A percentile compares a stretch with the other conserved stretches of the same genome.
These are phyloP conservation scores for Perca fluviatilis DNA, from an alignment of 2,113 vertebrate species.

Conservation along the genomic window DNA sequence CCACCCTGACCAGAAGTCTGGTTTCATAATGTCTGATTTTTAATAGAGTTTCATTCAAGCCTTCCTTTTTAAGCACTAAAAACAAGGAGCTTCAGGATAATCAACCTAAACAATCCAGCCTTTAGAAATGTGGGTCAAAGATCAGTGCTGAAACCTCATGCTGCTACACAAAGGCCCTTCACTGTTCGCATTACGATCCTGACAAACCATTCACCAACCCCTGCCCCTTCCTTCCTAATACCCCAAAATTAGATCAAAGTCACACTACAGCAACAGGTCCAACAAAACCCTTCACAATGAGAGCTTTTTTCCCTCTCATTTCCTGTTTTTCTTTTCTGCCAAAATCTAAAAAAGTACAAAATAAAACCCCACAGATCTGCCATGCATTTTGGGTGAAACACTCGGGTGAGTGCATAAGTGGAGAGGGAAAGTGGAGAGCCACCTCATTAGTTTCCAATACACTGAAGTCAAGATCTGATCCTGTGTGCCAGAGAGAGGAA, in stretches of 20 bases:
- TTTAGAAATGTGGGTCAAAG: conserved; percentile 51
- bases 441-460: conserved; percentile 69
- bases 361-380: conserved; percentile 18
- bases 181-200: conserved; percentile 33
- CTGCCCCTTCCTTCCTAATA: conserved; percentile 64
- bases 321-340: conserved; percentile 70
- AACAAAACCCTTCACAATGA: conserved; percentile 49
- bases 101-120: conserved; percentile 3
- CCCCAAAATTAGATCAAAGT: conserved; percentile 70
- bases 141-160: conserved; percentile 24
- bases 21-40: not conserved
- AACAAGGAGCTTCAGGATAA: not conserved
- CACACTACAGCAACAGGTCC: conserved; percentile 38
- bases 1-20: not conserved
- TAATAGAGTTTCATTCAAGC: not conserved
- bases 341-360: conserved; percentile 21
- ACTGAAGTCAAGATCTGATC: conserved; percentile 54
- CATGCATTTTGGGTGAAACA: conserved; percentile 12
- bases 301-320: conserved; percentile 32
- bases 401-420: conserved; percentile 7
- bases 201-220: conserved; percentile 30
- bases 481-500: conserved; percentile 49
- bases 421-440: conserved; percentile 37
- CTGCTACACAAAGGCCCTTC: conserved; percentile 46
- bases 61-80: not conserved